These are phyloP conservation scores for Candidula unifasciata DNA, from an alignment of 2,888 invertebrate species.

Conservation along the genomic window DNA sequence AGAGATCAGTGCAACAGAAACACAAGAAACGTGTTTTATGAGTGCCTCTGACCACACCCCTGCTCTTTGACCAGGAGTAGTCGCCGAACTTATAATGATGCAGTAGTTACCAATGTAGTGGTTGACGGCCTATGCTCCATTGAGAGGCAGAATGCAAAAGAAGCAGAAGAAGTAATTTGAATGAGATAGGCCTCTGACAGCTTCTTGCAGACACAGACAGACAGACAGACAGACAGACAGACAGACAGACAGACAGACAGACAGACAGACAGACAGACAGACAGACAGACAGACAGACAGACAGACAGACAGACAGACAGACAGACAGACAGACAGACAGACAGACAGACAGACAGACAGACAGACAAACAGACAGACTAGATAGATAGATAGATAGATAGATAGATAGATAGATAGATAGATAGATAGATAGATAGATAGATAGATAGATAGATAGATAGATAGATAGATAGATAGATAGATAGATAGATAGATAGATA, in stretches of 20 bases:
- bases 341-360: neutral
- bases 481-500: conserved; percentile 8
- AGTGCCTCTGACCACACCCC: no score
- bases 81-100: neutral
- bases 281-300: neutral
- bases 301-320: neutral
- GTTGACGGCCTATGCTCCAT: no score
- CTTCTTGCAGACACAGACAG: neutral
- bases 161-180: no score
- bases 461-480: conserved; percentile 8
- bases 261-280: neutral
- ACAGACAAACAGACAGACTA: neutral
- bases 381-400: conserved; percentile 8
- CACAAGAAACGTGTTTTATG: no score
- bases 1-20: no score
- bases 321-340: neutral
- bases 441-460: conserved; percentile 8
- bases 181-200: no score
- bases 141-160: no score
- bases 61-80: neutral
- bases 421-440: conserved; percentile 8
- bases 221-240: neutral
- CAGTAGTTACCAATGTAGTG: no score
- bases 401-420: conserved; percentile 8
- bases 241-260: neutral